Base-by-base conservation (phyloP, 2,797 vertebrate genomes). In the Phataginus tricuspis region DNA sequence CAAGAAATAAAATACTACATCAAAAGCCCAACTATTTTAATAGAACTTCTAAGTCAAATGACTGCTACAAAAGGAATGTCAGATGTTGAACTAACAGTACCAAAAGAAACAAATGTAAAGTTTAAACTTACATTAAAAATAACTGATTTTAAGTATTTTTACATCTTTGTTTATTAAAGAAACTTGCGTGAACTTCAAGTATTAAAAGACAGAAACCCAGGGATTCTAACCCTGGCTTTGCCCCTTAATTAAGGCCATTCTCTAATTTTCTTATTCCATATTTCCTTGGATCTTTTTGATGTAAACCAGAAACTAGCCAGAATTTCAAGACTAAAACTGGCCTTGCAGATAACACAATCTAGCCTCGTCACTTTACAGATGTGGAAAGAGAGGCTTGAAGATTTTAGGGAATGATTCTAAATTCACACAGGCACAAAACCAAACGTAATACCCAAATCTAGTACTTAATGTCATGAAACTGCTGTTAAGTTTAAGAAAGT, bases 281-380 rank as follows among this genome's bases (percentile, higher is more conserved):
- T 68, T 78, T 90, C 83, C 80, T 86, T 53, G 68, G n/a, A 92
- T 82, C 39, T 90, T 86, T 95, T 61, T 63, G 31, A 79, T 34
- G 4, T 61, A 94, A 92, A 74, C 18, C 14, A 90, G 12, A 34
- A 18, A 78, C 27, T 42, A 95, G 42, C 29, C 25, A 89, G n/a
- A 84, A 77, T 91, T 84, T 86, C 55, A 87, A 25, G 25, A 83
- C 8, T 42, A 42, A 92, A 90, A 84, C 29, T 45, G 29, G 55
- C 57, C 31, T 90, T 94, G 25, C 31, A 55, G 49, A 49, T 79
- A 55, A 90, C 4, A 74, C 5, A 83, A 37, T 27, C n/a, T 31
- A 89, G 45, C n/a, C 8, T 12, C 27, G 12, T 37, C 16, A 55
- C 12, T 55, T 80, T 21, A 86, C 18, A 84, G 37, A 82, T 31